Conservation (phyloP, 1,140 invertebrate genomes). For the Macrotrachela quadricornifera region DNA sequence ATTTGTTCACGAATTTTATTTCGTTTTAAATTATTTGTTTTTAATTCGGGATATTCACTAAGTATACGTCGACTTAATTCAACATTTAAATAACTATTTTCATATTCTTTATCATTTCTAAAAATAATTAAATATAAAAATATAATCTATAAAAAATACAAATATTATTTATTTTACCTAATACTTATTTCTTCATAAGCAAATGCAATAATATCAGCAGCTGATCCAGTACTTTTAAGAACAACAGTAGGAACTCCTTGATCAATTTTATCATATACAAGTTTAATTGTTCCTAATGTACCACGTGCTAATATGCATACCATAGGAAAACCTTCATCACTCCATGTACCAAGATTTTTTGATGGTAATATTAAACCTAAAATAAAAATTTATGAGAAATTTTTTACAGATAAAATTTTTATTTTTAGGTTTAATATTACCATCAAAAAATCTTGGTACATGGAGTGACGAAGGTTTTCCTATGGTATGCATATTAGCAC, state of each 20-base stretch:
- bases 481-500: slow-evolving; percentile 29
- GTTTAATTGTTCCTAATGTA: slow-evolving; percentile 21
- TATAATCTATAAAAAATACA: too few relatives aligned
- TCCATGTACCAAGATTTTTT: not conserved
- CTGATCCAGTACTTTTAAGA: slow-evolving; percentile 26
- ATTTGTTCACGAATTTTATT: slow-evolving; percentile 24
- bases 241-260: slow-evolving; percentile 29
- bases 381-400: too few relatives aligned
- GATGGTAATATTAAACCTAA: too few relatives aligned
- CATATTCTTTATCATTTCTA: slow-evolving; percentile 18
- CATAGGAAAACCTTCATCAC: slow-evolving; percentile 17
- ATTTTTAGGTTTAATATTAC: too few relatives aligned
- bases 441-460: not conserved
- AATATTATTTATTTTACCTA: not conserved
- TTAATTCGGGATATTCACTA: slow-evolving; percentile 11
- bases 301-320: slow-evolving; percentile 30
- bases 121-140: slow-evolving; percentile 11
- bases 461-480: slow-evolving; percentile 13
- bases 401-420: too few relatives aligned
- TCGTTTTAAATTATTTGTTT: slow-evolving; percentile 15
- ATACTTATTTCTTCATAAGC: slow-evolving; percentile 16
- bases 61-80: slow-evolving; percentile 25
- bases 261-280: slow-evolving; percentile 24
- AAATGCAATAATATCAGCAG: slow-evolving; percentile 29
- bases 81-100: slow-evolving; percentile 27